Percentiles rank a stretch among this genome's conserved stretches.
These are phyloP conservation scores for Zaprionus lachaisei DNA, from an alignment of 1,140 invertebrate species.

Conservation along the genomic window DNA sequence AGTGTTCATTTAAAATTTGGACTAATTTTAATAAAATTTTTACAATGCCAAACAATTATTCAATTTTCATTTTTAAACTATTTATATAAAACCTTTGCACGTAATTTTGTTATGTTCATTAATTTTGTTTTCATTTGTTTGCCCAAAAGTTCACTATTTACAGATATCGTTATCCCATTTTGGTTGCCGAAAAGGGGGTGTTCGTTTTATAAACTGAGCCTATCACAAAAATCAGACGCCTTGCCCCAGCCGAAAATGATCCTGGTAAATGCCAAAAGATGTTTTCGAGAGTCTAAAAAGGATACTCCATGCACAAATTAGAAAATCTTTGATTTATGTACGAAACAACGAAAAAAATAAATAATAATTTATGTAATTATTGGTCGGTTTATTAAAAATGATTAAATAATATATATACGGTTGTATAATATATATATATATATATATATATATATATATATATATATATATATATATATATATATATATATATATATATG, in stretches of 20 bases:
- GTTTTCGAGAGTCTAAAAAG: slow-evolving; percentile 26
- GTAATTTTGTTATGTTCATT: slow-evolving; percentile 34
- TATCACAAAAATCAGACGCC: slow-evolving; percentile 78
- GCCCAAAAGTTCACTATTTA: slow-evolving; percentile 69
- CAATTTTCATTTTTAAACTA: slow-evolving; percentile 32
- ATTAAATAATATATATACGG: slow-evolving; percentile 62
- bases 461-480: slow-evolving; percentile 34
- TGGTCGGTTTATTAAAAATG: slow-evolving; percentile 65
- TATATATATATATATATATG: not conserved
- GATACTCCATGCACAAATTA: slow-evolving; percentile 32
- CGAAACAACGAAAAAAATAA: slow-evolving; percentile 9
- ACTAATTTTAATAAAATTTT: slow-evolving; percentile 62
- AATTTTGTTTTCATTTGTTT: slow-evolving; percentile 63
- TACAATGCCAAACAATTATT: slow-evolving; percentile 66
- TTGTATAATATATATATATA: not conserved
- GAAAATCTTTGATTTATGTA: not conserved
- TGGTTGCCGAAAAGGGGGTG: slow-evolving; percentile 53
- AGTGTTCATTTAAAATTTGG: slow-evolving; percentile 73
- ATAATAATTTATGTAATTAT: slow-evolving; percentile 44
- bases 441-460: not conserved
- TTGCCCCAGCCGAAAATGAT: slow-evolving; percentile 62
- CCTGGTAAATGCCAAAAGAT: slow-evolving; percentile 49
- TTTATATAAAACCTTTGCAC: slow-evolving; percentile 78
- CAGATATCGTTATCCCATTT: slow-evolving; percentile 59
- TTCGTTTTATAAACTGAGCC: slow-evolving; percentile 54